Evolutionary conservation across 2,888 invertebrate genomes (phyloP).

Genomic region (Cerceris ruficornis): DNA sequence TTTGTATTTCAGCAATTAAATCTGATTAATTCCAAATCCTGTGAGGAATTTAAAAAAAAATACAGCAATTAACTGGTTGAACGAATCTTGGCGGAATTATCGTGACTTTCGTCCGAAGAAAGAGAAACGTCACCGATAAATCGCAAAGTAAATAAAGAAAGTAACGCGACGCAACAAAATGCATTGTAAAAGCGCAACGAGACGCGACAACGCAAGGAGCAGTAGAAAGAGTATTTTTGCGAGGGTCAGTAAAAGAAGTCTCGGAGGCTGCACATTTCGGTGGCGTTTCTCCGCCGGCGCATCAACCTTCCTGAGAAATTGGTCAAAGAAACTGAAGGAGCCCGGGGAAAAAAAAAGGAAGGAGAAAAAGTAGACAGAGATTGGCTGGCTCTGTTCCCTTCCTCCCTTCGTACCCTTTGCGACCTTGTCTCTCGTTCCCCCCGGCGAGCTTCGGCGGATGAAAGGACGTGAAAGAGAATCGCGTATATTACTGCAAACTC

Average conservation of each 20-base stretch:
- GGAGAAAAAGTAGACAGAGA: constrained; percentile 32
- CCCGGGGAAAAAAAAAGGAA: constrained; percentile 17
- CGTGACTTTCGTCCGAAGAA: no score
- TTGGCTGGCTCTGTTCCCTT: constrained; percentile 37
- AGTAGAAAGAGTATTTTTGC: neutral
- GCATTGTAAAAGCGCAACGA: neutral
- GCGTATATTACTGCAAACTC: constrained; percentile 22
- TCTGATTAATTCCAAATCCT: no score
- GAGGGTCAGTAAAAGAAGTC: neutral
- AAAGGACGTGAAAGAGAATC: constrained; percentile 32
- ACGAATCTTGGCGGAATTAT: no score
- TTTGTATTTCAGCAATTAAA: no score
- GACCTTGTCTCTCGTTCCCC: constrained; percentile 22
- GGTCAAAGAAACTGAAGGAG: constrained; percentile 20
- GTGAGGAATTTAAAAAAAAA: no score
- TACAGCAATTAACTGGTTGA: no score
- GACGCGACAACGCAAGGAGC: neutral
- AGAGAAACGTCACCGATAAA: no score
- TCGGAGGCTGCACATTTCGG: neutral
- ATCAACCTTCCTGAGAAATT: constrained; percentile 31
- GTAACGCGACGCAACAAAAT: no score
- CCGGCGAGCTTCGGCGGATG: constrained; percentile 18
- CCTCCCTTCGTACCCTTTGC: neutral
- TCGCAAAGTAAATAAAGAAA: neutral
- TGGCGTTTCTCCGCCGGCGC: constrained; percentile 8